A percentile compares a stretch with the other conserved stretches of the same genome.
These are phyloP conservation scores for Melangyna quadrimaculata DNA, from an alignment of 2,888 invertebrate genomes.

Conservation along the genomic window DNA sequence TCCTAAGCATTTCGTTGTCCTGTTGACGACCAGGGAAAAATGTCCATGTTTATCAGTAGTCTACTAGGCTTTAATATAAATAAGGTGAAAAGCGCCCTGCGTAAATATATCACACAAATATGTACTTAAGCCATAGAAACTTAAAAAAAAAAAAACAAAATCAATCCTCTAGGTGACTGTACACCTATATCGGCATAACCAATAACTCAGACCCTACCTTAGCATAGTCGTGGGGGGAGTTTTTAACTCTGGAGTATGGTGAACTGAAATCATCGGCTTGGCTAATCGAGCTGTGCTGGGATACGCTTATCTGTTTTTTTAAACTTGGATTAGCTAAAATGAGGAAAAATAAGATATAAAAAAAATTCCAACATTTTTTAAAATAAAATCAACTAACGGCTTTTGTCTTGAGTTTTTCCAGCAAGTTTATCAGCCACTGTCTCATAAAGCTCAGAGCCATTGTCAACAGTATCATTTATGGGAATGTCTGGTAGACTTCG, in stretches of 20 bases:
- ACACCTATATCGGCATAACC: no score
- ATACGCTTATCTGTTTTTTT: conserved; percentile 82
- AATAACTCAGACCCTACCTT: conserved; percentile 76
- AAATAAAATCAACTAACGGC: conserved; percentile 76
- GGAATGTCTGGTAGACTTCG: conserved; percentile 93
- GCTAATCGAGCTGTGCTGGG: conserved; percentile 84
- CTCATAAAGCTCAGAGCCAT: conserved; percentile 92
- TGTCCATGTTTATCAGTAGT: no score
- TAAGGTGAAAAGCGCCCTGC: no score
- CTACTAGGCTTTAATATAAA: no score
- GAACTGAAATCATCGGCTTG: conserved; percentile 84
- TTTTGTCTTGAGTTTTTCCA: conserved; percentile 78
- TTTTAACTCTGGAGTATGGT: conserved; percentile 85
- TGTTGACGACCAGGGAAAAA: no score
- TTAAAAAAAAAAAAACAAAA: no score
- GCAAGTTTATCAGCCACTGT: conserved; percentile 86
- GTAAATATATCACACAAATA: no score
- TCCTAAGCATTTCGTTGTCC: no score
- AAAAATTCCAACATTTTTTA: not conserved
- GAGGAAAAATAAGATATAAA: not conserved
- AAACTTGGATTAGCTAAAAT: conserved; percentile 78
- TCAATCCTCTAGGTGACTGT: no score
- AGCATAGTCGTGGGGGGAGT: conserved; percentile 86
- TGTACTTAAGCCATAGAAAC: no score
- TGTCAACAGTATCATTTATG: conserved; percentile 86